Conservation (phyloP, 2,113 vertebrate species). For the Tamias sibiricus region DNA sequence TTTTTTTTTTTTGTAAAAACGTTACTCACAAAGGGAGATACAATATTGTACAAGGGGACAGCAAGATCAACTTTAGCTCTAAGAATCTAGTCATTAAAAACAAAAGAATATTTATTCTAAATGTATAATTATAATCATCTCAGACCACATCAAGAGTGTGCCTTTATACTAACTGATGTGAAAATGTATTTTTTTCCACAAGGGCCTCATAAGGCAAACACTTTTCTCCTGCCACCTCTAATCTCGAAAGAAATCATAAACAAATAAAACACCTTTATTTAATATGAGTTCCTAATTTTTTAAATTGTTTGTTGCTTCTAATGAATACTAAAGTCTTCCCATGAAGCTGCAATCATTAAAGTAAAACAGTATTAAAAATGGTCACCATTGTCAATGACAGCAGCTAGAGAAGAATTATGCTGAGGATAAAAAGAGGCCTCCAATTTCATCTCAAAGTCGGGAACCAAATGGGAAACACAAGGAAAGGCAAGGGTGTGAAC, state of each 20-base stretch:
- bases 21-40: neutral
- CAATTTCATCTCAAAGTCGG: neutral
- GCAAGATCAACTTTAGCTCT: neutral
- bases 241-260: neutral
- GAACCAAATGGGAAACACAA: neutral
- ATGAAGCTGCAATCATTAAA: neutral
- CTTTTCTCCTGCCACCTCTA: neutral
- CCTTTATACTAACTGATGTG: neutral
- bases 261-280: slow-evolving; percentile 13
- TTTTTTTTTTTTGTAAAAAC: neutral
- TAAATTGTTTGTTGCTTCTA: slow-evolving; percentile 3
- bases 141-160: neutral
- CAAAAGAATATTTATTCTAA: slow-evolving; percentile 2
- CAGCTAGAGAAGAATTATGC: neutral
- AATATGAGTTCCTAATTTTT: neutral
- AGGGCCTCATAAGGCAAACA: neutral
- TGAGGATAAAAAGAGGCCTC: neutral
- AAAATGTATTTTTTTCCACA: neutral
- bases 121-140: neutral
- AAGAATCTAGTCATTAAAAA: neutral
- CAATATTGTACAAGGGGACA: slow-evolving; percentile 6
- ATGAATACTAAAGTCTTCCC: neutral
- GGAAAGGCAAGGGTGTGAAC: neutral
- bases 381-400: neutral
- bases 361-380: neutral